Evolutionary conservation across 2,888 invertebrate genomes (phyloP).

Genomic region (Escarpia spicata): DNA sequence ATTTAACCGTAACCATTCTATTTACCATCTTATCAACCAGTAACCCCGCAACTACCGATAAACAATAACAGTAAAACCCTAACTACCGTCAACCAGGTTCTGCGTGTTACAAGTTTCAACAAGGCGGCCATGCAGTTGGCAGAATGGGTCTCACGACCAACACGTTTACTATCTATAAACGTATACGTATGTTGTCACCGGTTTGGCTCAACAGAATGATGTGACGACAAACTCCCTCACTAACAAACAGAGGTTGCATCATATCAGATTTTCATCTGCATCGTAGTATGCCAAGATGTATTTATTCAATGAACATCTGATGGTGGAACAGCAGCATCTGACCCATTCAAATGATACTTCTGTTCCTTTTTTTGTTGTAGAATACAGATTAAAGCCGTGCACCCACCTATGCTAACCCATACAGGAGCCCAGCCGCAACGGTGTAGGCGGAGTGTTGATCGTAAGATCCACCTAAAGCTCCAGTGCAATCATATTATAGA

Average conservation of each 20-base stretch:
- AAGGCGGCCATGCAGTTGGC: not conserved
- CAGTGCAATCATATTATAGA: not conserved
- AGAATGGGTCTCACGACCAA: not conserved
- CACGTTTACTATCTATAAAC: too few species aligned
- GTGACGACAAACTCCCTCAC: not conserved
- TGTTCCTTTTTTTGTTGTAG: not conserved
- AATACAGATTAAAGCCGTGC: not conserved
- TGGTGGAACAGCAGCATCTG: not conserved
- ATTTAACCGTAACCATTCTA: not conserved
- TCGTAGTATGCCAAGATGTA: not conserved
- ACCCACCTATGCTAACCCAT: not conserved
- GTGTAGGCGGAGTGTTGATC: not conserved
- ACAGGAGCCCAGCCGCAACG: not conserved
- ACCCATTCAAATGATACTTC: not conserved
- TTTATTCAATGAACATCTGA: not conserved
- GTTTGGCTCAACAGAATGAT: too few species aligned
- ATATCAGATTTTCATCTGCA: not conserved
- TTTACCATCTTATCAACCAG: not conserved
- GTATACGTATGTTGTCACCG: too few species aligned
- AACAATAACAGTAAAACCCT: not conserved
- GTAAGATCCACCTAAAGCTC: not conserved
- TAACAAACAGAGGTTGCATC: not conserved
- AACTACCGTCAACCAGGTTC: not conserved
- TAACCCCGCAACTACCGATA: not conserved
- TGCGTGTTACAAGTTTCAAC: not conserved